phyloP scores from a whole-genome alignment of 2,888 invertebrate species.

The Cryptosula pallasiana region DNA sequence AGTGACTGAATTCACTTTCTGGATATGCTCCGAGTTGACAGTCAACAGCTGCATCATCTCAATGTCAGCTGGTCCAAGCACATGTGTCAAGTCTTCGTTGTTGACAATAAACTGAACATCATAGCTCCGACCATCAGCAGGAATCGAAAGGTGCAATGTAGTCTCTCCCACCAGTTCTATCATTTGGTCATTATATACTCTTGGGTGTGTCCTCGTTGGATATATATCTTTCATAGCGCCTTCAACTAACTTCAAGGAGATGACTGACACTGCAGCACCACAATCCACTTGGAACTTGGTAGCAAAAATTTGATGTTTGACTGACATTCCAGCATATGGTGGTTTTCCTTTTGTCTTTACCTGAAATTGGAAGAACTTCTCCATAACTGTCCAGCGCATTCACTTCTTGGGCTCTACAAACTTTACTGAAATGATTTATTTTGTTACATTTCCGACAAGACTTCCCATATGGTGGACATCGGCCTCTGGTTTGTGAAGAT shows the following conservation, averaged over 20 bases:
- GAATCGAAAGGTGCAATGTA: not conserved
- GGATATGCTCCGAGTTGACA: slow-evolving; percentile 25
- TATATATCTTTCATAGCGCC: not conserved
- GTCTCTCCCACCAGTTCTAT: not conserved
- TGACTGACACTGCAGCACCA: slow-evolving; percentile 27
- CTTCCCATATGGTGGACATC: not conserved
- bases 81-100: not conserved
- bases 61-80: not conserved
- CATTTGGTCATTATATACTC: not conserved
- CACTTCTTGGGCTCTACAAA: not conserved
- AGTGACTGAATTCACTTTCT: slow-evolving; percentile 19
- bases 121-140: not conserved
- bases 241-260: slow-evolving; percentile 16
- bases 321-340: not conserved
- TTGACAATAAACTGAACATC: not conserved
- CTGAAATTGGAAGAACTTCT: too few species aligned
- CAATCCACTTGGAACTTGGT: slow-evolving; percentile 27
- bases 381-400: not conserved
- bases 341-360: not conserved
- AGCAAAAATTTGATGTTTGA: not conserved
- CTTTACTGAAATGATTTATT: not conserved
- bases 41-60: slow-evolving; percentile 26
- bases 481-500: not conserved
- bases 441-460: not conserved
- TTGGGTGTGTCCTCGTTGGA: not conserved